These are phyloP conservation scores for Takifugu bimaculatus DNA, from an alignment of 2,113 vertebrate species.

Conservation along the genomic window DNA sequence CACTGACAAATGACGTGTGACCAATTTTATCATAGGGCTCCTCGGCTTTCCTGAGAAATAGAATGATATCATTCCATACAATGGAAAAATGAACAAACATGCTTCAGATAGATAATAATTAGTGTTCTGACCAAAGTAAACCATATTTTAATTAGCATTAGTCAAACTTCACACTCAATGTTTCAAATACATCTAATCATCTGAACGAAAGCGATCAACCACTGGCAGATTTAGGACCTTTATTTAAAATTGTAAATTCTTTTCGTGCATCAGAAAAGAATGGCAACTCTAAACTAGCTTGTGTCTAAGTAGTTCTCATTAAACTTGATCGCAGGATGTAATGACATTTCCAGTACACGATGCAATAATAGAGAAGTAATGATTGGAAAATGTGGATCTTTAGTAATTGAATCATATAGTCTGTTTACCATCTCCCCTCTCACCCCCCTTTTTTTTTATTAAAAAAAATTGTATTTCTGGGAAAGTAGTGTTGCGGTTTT, in stretches of 20 bases:
- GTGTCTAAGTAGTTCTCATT: too few species aligned
- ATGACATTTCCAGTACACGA: too few species aligned
- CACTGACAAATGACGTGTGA: constrained; percentile 62
- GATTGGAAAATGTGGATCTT: not conserved
- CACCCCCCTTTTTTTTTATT: not conserved
- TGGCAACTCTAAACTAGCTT: too few species aligned
- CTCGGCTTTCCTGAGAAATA: constrained; percentile 39
- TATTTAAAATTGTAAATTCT: too few species aligned
- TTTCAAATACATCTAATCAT: too few species aligned
- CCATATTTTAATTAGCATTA: not conserved
- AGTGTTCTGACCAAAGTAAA: not conserved
- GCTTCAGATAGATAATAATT: not conserved
- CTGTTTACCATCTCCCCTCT: not conserved
- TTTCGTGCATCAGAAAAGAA: too few species aligned
- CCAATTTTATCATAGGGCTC: constrained; percentile 53
- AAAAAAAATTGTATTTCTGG: not conserved
- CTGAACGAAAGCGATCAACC: too few species aligned
- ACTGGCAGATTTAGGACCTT: too few species aligned
- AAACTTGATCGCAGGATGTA: too few species aligned
- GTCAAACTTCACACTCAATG: too few species aligned
- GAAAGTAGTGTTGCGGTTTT: not conserved
- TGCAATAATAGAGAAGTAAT: too few species aligned
- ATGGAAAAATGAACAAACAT: constrained; percentile 24
- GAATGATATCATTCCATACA: constrained; percentile 27
- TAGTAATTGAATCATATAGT: not conserved